These are phyloP conservation scores for Drosophila pegasa DNA, from an alignment of 2,888 invertebrate genomes.

Conservation along the genomic window DNA sequence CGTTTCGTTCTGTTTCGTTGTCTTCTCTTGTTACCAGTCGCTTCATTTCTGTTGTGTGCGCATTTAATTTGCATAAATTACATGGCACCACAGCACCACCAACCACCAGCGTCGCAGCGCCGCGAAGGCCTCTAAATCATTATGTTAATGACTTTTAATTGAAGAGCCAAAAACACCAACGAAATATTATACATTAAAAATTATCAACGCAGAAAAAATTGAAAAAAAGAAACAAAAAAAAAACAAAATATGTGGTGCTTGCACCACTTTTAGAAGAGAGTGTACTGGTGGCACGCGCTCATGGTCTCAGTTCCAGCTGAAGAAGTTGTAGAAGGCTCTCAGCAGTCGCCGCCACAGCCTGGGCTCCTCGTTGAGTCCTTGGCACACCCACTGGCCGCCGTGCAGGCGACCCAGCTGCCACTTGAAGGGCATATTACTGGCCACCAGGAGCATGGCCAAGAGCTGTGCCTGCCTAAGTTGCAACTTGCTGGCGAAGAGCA, in stretches of 20 bases:
- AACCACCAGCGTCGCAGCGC: conserved; percentile 12
- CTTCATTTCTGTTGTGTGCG: conserved; percentile 60
- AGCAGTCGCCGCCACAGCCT: conserved; percentile 3
- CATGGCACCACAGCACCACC: conserved; percentile 29
- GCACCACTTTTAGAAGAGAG: conserved; percentile 3
- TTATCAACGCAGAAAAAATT: background rate
- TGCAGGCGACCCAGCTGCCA: conserved; percentile 31
- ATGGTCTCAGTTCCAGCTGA: background rate
- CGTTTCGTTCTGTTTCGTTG: conserved; percentile 23
- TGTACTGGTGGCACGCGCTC: background rate
- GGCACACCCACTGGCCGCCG: conserved; percentile 2
- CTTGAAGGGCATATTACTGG: conserved; percentile 20
- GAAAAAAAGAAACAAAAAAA: background rate
- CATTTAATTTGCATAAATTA: conserved; percentile 81
- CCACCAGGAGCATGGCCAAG: conserved; percentile 41
- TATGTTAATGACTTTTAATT: conserved; percentile 78
- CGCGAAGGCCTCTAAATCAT: conserved; percentile 65
- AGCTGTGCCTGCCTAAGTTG: conserved; percentile 24
- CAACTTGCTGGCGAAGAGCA: conserved; percentile 18
- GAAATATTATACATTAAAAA: conserved; percentile 24
- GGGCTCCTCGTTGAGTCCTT: background rate
- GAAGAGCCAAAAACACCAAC: conserved; percentile 46
- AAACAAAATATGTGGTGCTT: background rate
- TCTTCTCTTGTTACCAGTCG: conserved; percentile 51
- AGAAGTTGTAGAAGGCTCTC: conserved; percentile 12